A percentile compares a stretch with the other conserved stretches of the same genome.
These are phyloP conservation scores for Fundulus diaphanus DNA, from an alignment of 2,797 vertebrate species.

Conservation along the genomic window DNA sequence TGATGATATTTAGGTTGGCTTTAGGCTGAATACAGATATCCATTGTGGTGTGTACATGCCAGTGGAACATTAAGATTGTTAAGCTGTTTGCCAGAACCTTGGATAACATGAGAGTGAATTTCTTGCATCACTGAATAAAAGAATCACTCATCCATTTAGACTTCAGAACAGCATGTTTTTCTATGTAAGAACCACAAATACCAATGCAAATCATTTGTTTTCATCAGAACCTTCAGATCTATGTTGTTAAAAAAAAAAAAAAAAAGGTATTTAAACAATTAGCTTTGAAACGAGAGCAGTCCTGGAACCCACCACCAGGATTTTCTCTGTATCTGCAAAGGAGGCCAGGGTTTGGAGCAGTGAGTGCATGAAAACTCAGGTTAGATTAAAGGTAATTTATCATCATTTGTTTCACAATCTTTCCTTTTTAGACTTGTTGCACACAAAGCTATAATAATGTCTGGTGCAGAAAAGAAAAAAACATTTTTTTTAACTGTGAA, in stretches of 20 bases:
- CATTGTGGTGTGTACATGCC: constrained; percentile 17
- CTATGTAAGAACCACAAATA: neutral
- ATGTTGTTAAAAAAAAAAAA: neutral
- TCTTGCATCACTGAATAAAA: neutral
- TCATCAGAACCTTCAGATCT: neutral
- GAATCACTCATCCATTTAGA: neutral
- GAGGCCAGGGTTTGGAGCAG: neutral
- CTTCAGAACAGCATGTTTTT: neutral
- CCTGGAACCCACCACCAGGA: neutral
- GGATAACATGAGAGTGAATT: constrained; percentile 16
- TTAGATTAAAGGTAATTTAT: neutral
- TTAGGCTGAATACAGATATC: constrained; percentile 30
- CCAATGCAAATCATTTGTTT: neutral
- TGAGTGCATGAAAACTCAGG: neutral
- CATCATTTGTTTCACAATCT: no score
- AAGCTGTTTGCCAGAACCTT: constrained; percentile 44
- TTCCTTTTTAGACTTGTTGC: no score
- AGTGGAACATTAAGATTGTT: constrained; percentile 19
- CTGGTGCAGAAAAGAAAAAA: no score
- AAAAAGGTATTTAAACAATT: neutral
- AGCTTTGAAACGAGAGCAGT: neutral
- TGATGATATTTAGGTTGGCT: constrained; percentile 30
- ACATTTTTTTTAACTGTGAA: neutral
- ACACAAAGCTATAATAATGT: no score
- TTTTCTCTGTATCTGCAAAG: neutral